Base-by-base conservation (phyloP, 2,888 invertebrate species). In the Sinhomidia bicolor region DNA sequence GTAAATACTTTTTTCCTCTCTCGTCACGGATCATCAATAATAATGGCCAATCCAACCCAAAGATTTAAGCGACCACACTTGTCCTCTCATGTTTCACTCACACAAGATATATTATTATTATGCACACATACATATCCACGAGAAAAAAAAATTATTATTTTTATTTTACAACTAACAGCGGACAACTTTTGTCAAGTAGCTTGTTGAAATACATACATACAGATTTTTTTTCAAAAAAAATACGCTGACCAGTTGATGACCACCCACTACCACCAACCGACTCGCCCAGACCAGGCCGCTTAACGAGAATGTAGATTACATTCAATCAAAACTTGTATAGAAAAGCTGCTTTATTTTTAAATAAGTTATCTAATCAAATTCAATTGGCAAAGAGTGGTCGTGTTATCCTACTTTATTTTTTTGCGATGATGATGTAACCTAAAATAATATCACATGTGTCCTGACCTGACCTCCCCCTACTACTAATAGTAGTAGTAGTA, bases 231-330 rank as follows among this genome's bases (percentile, higher is more conserved):
- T 41, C 41, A 41, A 7, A n/a, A 51, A 14, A n/a, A 20, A 20
- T 71, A 20, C 12, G 47, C 1, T 74, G 6, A 47, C 74, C 44
- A 74, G 74, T 74, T 23, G 23, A 44, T 44, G 47, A 74, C 74
- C 74, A 74, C 74, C 74, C 74, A 74, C 74, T 10, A 32, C 12
- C 32, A 14, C 65, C n/a, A 65, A 36, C 54, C 12, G 0, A 14
- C 26, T 12, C 10, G 2, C 3, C 17, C 1, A 26, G 4, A 14
- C 14, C 47, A 74, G 41, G 47, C 74, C 44, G 74, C 47, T 74
- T 20, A 74, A 74, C 74, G n/a, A n/a, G n/a, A n/a, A n/a, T n/a
- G n/a, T 74, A 47, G 74, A 71, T 41, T 71, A 41, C 14, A 74
- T 74, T 74, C 23, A 74, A 74, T 47, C 26, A 26, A 47, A 26